Conservation (phyloP, 2,888 invertebrate genomes). For the Synergus itoensis region DNA sequence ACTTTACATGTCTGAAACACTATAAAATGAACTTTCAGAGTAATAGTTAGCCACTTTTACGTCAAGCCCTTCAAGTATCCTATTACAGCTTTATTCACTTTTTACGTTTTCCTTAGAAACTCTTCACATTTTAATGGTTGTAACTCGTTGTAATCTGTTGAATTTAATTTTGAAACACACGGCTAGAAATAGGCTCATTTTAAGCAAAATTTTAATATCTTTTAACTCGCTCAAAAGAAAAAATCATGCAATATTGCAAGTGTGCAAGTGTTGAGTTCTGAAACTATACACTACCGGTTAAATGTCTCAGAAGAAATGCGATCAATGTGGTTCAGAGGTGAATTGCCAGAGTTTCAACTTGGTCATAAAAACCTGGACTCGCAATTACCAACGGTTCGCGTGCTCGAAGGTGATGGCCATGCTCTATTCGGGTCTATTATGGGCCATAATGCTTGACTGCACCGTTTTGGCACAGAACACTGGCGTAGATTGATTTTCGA, state of each 20-base stretch:
- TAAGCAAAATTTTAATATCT: too few species aligned
- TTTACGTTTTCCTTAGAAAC: neutral
- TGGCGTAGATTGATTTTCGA: conserved; percentile 40
- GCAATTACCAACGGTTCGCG: conserved; percentile 21
- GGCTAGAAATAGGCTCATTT: too few species aligned
- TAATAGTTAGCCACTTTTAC: neutral
- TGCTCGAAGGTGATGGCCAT: conserved; percentile 3
- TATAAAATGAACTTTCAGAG: too few species aligned
- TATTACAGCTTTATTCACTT: neutral
- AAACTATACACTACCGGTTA: conserved; percentile 4
- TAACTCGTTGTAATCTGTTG: too few species aligned
- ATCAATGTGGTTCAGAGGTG: conserved; percentile 3
- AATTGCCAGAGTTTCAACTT: conserved; percentile 43
- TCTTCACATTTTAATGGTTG: too few species aligned
- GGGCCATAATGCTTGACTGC: conserved; percentile 29
- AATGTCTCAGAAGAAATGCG: conserved; percentile 42
- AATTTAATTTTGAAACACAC: too few species aligned
- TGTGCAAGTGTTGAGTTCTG: neutral
- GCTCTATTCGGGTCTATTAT: neutral
- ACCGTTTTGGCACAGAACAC: conserved; percentile 34
- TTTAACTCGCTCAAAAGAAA: too few species aligned
- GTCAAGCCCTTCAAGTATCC: neutral
- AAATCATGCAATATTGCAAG: neutral
- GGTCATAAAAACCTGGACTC: neutral
- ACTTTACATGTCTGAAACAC: too few species aligned